Evolutionary conservation across 2,797 vertebrate genomes (phyloP).

Genomic region (Pristis pectinata): DNA sequence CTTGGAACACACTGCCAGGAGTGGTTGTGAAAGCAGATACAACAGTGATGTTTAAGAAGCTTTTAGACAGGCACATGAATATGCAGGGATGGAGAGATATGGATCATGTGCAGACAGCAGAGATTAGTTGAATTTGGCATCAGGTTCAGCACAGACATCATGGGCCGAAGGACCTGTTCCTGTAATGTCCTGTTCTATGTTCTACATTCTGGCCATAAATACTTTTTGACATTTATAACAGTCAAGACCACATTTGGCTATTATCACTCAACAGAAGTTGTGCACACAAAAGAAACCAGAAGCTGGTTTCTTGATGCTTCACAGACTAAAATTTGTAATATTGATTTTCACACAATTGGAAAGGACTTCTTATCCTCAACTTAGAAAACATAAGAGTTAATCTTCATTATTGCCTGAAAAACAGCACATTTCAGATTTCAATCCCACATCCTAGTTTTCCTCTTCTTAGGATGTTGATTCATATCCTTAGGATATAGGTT

Average conservation of each 20-base stretch:
- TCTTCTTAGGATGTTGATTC: neutral
- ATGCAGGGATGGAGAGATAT: too few relatives aligned
- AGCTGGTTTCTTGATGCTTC: neutral
- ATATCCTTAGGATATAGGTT: neutral
- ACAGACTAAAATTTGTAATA: neutral
- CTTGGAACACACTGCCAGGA: too few relatives aligned
- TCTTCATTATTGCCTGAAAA: neutral
- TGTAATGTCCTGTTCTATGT: too few relatives aligned
- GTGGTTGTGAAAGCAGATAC: too few relatives aligned
- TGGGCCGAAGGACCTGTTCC: too few relatives aligned
- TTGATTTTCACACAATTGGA: slow-evolving; percentile 4
- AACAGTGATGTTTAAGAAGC: too few relatives aligned
- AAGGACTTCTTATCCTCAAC: neutral
- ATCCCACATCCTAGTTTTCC: neutral
- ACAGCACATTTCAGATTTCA: neutral
- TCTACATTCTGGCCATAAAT: neutral
- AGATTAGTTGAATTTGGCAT: too few relatives aligned
- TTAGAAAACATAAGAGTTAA: neutral
- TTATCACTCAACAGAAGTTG: slow-evolving; percentile 12
- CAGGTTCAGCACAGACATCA: too few relatives aligned
- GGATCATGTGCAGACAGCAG: too few relatives aligned
- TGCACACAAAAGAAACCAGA: slow-evolving; percentile 15
- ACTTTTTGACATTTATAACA: slow-evolving; percentile 30
- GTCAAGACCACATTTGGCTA: slow-evolving; percentile 25
- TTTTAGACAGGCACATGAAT: too few relatives aligned